Evolutionary conservation across 2,888 invertebrate species (phyloP), one percentile per base, ranked within the genome.

Genomic region (Nebria salina): DNA sequence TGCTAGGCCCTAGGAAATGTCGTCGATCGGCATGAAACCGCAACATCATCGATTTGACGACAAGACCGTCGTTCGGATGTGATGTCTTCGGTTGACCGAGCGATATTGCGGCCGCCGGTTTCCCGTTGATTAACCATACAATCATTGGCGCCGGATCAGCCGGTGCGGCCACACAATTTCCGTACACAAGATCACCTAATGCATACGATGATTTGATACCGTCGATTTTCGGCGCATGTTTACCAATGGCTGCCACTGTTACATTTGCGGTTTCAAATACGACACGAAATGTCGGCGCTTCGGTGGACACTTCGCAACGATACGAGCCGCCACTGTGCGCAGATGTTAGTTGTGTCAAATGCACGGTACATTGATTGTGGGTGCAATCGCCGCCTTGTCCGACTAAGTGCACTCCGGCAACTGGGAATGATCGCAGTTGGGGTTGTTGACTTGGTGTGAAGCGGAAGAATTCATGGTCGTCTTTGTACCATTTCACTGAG

Each of bases 221-320:
- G 82, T 87, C 87, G 72, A 89, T 86, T 83, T 85, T 86, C 11
- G 88, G 88, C 82, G 86, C 85, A 82, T 86, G 86, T 75, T 84
- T 83, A 66, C 88, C 88, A 76, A 88, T 83, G 43, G 88, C 89
- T 86, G 92, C 91, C 78, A 92, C 90, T 9, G 91, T 92, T 87
- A 92, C 90, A 85, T 92, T 92, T 83, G 90, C 90, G 77, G 91
- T 91, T 84, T 90, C 89, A n/a, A 91, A 90, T 0, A 91, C 91
- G 82, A 92, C 87, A 83, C 91, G 88, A 85, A 92, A 92, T 82
- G 91, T 90, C 6, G 92, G 92, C 1, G 91, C 91, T 87, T 93
- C 92, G 70, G 91, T 91, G 81, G 92, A 92, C 66, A 93, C 91
- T 86, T 93, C 93, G 85, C 93, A 93, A 77, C 91, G 88, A 86